Base-by-base conservation (phyloP, 2,797 vertebrate species). In the Gobionotothen gibberifrons region DNA sequence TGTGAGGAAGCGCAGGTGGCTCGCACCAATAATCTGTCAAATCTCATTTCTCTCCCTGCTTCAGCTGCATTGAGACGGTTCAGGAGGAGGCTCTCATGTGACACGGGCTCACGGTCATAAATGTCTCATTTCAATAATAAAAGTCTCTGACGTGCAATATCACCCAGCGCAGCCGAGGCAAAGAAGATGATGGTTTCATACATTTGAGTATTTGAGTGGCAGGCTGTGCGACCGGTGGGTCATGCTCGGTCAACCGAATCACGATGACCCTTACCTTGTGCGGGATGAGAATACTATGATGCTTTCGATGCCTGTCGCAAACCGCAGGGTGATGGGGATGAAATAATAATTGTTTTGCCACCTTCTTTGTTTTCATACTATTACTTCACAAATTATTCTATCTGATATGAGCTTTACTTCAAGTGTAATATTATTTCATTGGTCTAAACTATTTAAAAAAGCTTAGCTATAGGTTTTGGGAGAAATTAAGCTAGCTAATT, bases 111-210 rank as follows among this genome's bases (percentile, higher is more conserved):
- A 5, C 64, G 71, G 73, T 86, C 86, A 74, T 81, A 90, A 88
- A 89, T 88, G 87, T 90, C 92, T 92, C 82, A 93, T 94, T 93
- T 94, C 85, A 89, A 90, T 91, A 89, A 87, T 81, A 94, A 93
- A 93, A 83, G 85, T 90, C 72, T 84, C 40, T 70, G 81, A 82
- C 83, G 74, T 47, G 78, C 78, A 76, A 86, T 88, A 87, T 85
- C 56, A 69, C 66, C 62, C 4, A 3, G 53, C 14, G 72, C 75
- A 42, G 55, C 32, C 15, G 56, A 65, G 78, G 64, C 52, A 69
- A 71, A 62, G 74, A 10, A 52, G 74, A 79, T 63, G 79, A 78
- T 63, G 64, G 82, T 85, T 87, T 85, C 61, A 79, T 85, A 74
- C 59, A 76, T 90, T 79, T 87, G 88, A 89, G 77, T 81, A 76